Conservation (phyloP, 2,888 invertebrate genomes). For the Dexiosoma caninum region DNA sequence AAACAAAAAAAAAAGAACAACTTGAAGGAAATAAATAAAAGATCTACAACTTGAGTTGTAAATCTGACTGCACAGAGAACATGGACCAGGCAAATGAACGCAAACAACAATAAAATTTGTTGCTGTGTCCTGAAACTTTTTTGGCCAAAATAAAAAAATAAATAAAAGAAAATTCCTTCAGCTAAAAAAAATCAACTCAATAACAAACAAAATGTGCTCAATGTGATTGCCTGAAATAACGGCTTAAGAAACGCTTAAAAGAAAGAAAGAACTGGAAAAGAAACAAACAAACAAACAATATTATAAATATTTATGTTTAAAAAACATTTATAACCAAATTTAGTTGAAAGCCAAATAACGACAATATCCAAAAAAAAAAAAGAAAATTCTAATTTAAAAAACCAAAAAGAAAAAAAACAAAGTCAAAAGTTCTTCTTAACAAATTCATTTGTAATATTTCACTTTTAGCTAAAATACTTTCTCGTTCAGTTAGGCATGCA, state of each 20-base stretch:
- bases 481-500: neutral
- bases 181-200: neutral
- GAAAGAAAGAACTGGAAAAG: neutral
- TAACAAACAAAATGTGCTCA: constrained; percentile 22
- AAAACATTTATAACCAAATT: constrained; percentile 41
- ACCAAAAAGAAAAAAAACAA: neutral
- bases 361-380: neutral
- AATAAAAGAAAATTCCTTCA: neutral
- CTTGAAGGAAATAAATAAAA: constrained; percentile 26
- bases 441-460: constrained; percentile 38
- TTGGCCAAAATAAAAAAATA: neutral
- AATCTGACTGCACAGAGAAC: constrained; percentile 33
- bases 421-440: constrained; percentile 32
- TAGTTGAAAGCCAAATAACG: constrained; percentile 32
- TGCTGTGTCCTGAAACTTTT: constrained; percentile 15
- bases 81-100: neutral
- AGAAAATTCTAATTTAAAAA: neutral
- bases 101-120: constrained; percentile 13
- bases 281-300: neutral
- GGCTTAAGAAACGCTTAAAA: constrained; percentile 21
- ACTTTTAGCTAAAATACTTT: constrained; percentile 24
- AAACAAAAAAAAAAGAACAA: constrained; percentile 14
- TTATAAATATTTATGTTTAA: constrained; percentile 27
- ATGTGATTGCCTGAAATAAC: constrained; percentile 40
- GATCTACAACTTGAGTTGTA: constrained; percentile 31